Evolutionary conservation across 2,888 invertebrate species (phyloP).

Genomic region (Apodemia zela): DNA sequence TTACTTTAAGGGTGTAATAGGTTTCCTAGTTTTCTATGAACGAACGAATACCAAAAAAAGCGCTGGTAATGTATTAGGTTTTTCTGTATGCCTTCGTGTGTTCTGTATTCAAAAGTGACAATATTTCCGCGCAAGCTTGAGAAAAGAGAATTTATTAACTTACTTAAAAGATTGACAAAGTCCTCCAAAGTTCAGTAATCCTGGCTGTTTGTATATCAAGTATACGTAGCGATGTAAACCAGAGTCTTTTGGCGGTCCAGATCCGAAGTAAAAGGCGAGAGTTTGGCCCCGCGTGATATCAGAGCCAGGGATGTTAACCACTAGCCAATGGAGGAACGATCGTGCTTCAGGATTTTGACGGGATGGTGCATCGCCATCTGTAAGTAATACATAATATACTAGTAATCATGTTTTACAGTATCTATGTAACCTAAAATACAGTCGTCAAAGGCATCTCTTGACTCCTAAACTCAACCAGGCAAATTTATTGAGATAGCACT

Average conservation of each 20-base stretch:
- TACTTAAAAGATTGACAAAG: slow-evolving; percentile 72
- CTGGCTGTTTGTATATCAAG: slow-evolving; percentile 86
- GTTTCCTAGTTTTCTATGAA: too few species aligned
- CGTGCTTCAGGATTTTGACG: slow-evolving; percentile 87
- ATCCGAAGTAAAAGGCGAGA: slow-evolving; percentile 88
- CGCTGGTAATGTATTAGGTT: too few species aligned
- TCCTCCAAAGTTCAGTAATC: slow-evolving; percentile 78
- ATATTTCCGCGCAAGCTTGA: too few species aligned
- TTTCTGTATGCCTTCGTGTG: too few species aligned
- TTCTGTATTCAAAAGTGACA: too few species aligned
- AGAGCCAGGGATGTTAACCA: slow-evolving; percentile 89
- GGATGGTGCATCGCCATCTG: slow-evolving; percentile 95
- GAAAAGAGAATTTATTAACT: slow-evolving; percentile 30
- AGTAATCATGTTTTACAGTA: too few species aligned
- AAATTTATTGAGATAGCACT: too few species aligned
- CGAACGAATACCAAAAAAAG: too few species aligned
- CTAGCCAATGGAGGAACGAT: slow-evolving; percentile 95
- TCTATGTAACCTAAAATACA: too few species aligned
- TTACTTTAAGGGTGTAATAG: too few species aligned
- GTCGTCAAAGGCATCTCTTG: too few species aligned
- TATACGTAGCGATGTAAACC: slow-evolving; percentile 90
- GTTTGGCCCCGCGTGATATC: slow-evolving; percentile 85
- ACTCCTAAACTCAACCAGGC: too few species aligned
- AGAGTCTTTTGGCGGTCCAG: slow-evolving; percentile 89
- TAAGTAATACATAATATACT: slow-evolving; percentile 6